Conservation (phyloP, 2,797 vertebrate genomes). For the Atherinosoma microstoma region DNA sequence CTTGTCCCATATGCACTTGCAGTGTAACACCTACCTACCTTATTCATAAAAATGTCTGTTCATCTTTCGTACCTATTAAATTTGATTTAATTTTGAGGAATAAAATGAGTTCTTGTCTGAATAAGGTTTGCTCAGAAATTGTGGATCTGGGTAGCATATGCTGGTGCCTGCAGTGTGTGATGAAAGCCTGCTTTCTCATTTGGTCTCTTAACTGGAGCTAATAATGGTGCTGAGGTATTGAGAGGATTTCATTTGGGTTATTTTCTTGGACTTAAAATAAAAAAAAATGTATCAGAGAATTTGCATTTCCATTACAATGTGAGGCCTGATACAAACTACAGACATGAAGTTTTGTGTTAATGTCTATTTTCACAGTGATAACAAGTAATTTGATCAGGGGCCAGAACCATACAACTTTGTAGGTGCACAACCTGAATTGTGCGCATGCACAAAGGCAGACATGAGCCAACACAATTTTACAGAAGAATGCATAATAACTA, state of each 20-base stretch:
- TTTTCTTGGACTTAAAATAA: neutral
- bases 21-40: slow-evolving; percentile 54
- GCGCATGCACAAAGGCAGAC: neutral
- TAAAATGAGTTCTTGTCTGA: slow-evolving; percentile 19
- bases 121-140: slow-evolving; percentile 26
- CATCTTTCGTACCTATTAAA: slow-evolving; percentile 27
- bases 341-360: neutral
- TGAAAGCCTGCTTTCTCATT: slow-evolving; percentile 1
- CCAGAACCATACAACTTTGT: neutral
- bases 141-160: neutral
- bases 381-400: neutral
- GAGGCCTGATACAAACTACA: neutral
- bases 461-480: neutral
- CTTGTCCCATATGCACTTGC: slow-evolving; percentile 47
- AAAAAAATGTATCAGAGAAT: neutral
- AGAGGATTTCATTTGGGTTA: neutral
- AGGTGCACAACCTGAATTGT: neutral
- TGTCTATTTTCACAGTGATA: neutral
- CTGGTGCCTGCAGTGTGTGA: slow-evolving; percentile 1
- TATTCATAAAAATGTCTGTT: slow-evolving; percentile 55
- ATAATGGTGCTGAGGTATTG: neutral
- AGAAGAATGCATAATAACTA: no score
- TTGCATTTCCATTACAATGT: neutral
- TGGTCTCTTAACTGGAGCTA: slow-evolving; percentile 8
- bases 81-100: slow-evolving; percentile 37